Evolutionary conservation across 2,113 vertebrate species (phyloP).

Genomic region (Pleuronectes platessa): DNA sequence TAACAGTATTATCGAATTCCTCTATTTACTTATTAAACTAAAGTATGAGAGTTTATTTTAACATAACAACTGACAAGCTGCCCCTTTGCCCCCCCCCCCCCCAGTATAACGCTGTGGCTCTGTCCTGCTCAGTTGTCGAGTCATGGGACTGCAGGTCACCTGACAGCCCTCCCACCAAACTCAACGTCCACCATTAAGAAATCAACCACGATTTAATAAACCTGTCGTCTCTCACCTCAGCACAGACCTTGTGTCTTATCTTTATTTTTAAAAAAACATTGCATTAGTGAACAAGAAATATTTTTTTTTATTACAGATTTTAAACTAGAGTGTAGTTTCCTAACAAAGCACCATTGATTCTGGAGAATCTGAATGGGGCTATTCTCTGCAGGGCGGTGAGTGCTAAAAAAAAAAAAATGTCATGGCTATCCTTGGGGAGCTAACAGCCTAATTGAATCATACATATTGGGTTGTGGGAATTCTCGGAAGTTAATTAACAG

Average conservation of each 20-base stretch:
- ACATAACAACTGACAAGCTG: background rate
- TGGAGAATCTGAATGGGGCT: slow-evolving; percentile 25
- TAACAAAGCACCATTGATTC: slow-evolving; percentile 1
- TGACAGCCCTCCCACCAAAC: slow-evolving; percentile 60
- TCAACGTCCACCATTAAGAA: slow-evolving; percentile 69
- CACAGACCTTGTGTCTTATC: background rate
- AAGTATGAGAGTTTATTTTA: background rate
- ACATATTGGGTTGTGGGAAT: slow-evolving; percentile 48
- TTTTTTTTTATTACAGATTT: background rate
- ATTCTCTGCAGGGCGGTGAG: slow-evolving; percentile 23
- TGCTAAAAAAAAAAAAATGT: slow-evolving; percentile 1
- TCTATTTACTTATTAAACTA: background rate
- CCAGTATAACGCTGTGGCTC: background rate
- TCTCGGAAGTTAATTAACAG: slow-evolving; percentile 36
- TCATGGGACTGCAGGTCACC: slow-evolving; percentile 75
- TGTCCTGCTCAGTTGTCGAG: slow-evolving; percentile 27
- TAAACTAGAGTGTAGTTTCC: background rate
- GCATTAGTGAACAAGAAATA: background rate
- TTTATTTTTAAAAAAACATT: background rate
- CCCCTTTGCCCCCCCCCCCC: background rate
- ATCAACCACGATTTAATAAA: slow-evolving; percentile 58
- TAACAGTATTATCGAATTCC: background rate
- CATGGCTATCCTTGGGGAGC: background rate
- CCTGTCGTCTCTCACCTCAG: slow-evolving; percentile 5
- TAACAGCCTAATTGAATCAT: slow-evolving; percentile 59